Evolutionary conservation across 2,113 vertebrate species (phyloP), one percentile per base, ranked within the genome.

Genomic region (Lycocorax pyrrhopterus): DNA sequence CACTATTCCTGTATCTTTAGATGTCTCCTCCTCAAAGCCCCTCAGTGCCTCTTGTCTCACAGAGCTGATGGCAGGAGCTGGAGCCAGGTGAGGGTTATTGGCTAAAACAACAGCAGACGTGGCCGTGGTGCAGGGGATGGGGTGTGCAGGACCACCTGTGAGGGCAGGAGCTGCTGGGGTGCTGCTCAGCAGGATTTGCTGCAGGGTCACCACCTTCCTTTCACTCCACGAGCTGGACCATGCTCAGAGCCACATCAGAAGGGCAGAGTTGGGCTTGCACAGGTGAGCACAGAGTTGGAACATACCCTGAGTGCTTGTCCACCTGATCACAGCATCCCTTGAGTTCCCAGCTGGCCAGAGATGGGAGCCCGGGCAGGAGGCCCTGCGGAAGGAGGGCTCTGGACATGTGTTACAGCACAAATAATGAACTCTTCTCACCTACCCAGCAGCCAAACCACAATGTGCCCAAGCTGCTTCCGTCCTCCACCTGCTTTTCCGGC

Each of bases 271-370:
- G 25, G 15, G 17, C 67, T 74, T 29, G 27, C 49, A 8, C 2
- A 1, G 20, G 26, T 8, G 4, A n/a, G 32, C 19, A 53, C 1
- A 1, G 64, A 41, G 33, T 2, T 20, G 17, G 73, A 23, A 13
- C 5, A 47, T 3, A 2, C 8, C 16, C 56, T 6, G 41, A 27
- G 30, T 26, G 35, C 4, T 59, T 4, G 2, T 25, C 25, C 69
- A 9, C 30, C 66, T 33, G 1, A 20, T 8, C 1, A 1, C 1
- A 2, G 35, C 7, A 21, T 33, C 41, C n/a, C 46, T 2, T 10
- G 53, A 29, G 56, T 2, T 9, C 3, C 55, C 4, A 2, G 2
- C 76, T 64, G 77, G 29, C 22, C 52, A 23, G 64, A n/a, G 63
- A 21, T 41, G 62, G 60, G 56, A 59, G 41, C 10, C n/a, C 10